Percentiles rank a stretch among this genome's conserved stretches.
Evolutionary conservation across 2,888 invertebrate genomes (phyloP).

Genomic region (Diogma glabrata): DNA sequence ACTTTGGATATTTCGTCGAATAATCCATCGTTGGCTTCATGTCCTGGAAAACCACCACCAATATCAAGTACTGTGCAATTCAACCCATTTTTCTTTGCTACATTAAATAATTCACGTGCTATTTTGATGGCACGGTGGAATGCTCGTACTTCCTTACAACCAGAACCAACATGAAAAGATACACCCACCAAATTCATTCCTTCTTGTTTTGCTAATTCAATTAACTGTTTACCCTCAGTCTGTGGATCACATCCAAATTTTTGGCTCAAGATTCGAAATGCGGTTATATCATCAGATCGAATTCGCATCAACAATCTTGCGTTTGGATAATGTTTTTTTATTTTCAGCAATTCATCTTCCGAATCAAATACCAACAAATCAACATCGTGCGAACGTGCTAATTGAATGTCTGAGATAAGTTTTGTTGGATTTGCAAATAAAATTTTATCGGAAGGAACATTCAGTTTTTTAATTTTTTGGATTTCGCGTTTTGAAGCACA

Average conservation of each 20-base stretch:
- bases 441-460: slow-evolving; percentile 42
- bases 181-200: slow-evolving; percentile 65
- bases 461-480: slow-evolving; percentile 41
- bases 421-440: slow-evolving; percentile 92
- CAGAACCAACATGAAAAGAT: slow-evolving; percentile 93
- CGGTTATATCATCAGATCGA: slow-evolving; percentile 71
- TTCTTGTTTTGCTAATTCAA: slow-evolving; percentile 61
- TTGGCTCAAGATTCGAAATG: slow-evolving; percentile 81
- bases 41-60: slow-evolving; percentile 87
- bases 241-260: slow-evolving; percentile 87
- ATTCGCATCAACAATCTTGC: slow-evolving; percentile 83
- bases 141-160: slow-evolving; percentile 71
- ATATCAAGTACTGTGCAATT: slow-evolving; percentile 72
- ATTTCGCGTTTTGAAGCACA: slow-evolving; percentile 95
- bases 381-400: slow-evolving; percentile 62
- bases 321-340: slow-evolving; percentile 63
- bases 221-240: slow-evolving; percentile 60
- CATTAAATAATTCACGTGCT: slow-evolving; percentile 61
- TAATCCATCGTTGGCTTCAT: slow-evolving; percentile 30
- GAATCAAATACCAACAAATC: slow-evolving; percentile 83
- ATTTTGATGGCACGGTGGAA: slow-evolving; percentile 68
- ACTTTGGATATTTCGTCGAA: slow-evolving; percentile 39
- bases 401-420: slow-evolving; percentile 73
- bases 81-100: slow-evolving; percentile 60
- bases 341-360: slow-evolving; percentile 75